Evolutionary conservation across 2,888 invertebrate genomes (phyloP), one percentile per base, ranked within the genome.

Genomic region (Acronicta aceris): DNA sequence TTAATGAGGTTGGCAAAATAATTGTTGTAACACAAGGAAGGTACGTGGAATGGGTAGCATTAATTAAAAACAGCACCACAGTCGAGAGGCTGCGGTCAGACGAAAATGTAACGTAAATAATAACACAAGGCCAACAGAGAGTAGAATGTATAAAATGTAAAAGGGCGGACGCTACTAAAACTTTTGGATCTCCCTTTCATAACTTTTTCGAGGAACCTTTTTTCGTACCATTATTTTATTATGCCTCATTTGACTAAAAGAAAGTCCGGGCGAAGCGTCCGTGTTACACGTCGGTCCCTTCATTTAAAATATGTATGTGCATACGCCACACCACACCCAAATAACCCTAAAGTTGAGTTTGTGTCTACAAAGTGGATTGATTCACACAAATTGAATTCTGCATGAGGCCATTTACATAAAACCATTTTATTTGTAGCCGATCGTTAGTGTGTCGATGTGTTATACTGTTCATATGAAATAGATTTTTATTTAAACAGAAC

Each of bases 1-100:
- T 87, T 93, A 93, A 93, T 90, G 92, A 92, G 90, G 88, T 88
- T 85, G 85, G 88, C 82, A 88, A 89, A 91, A 92, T 93, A 92
- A 93, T 92, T 92, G 90, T 89, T 91, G 92, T 89, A 92, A 93
- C 90, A 92, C 92, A 90, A 92, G 89, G 84, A 89, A 88, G 90
- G 91, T 88, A 89, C 84, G 84, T 71, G 83, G 85, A 86, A 85
- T 85, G 88, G 87, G 88, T 82, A 83, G 88, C 89, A 90, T 93
- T 93, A 92, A 93, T 94, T 93, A 93, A 91, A 91, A 91, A 87
- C 88, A 85, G 85, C 78, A 84, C 89, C 88, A 85, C 89, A 85
- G 83, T 77, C 70, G 81, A 83, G 84, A 81, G 83, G 82, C 83
- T 80, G 90, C 88, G 91, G 91, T 91, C 91, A 89, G 87, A 83